Base-by-base conservation (phyloP, 2,888 invertebrate species). In the Scaptomyza parva region DNA sequence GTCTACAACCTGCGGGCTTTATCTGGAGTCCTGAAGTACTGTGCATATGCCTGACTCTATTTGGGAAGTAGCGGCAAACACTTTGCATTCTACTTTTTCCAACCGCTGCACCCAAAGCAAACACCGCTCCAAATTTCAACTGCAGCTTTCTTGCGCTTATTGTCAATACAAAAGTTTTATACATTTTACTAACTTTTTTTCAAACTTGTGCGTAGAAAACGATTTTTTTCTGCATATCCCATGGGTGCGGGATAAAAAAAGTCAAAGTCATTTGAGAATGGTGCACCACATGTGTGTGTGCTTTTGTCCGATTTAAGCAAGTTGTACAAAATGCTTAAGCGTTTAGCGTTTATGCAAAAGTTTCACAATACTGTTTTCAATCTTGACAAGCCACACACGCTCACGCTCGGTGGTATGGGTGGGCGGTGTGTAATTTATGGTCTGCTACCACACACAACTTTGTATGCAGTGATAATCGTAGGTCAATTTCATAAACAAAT, bases 401-500 rank as follows among this genome's bases (percentile, higher is more conserved):
- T 9, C 0, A 37, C 37, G 39, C 37, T 26, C 37, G 41, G 48
- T 47, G 39, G 30, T 54, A 52, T 12, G 35, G 45, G 51, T 39
- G 41, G 51, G 55, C 48, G 43, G 61, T 64, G 48, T 71, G 74
- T 83, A 75, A 81, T 77, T 83, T 86, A 86, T 81, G 81, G 66
- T 63, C 61, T 53, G 50, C 44, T 65, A 35, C 72, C 53, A 61
- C 64, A 67, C 17, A 67, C 17, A 53, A 65, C 67, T 76, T 69
- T 75, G 66, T 70, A 70, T 79, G 74, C 80, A 69, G 70, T 71
- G 88, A 88, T 84, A 84, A 88, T 84, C 86, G 73, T 64, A 63
- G 84, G 63, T 86, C 84, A 84, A 88, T 84, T 87, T 88, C 88
- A 88, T 83, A 88, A 88, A 77, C 84, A 84, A 84, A 84, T 84